Percentiles rank a stretch among this genome's conserved stretches.
Conservation (phyloP, 2,888 invertebrate genomes). For the Zygothrica quintamaculata region DNA sequence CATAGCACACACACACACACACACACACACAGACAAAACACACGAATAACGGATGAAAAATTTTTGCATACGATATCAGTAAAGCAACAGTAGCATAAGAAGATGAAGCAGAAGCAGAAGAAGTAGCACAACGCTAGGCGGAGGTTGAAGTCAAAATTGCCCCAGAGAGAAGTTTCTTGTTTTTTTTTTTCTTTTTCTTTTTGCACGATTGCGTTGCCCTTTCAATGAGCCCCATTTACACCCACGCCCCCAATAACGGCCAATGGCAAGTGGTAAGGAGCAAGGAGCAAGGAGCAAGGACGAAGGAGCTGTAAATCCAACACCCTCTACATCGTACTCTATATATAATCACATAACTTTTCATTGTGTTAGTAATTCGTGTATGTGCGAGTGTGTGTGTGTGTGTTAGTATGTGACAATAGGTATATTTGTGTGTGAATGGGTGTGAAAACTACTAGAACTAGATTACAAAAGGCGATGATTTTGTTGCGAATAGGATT, state of each 20-base stretch:
- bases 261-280: no score
- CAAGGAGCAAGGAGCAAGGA: no score
- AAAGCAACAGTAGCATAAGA: conserved; percentile 6
- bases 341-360: conserved; percentile 63
- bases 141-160: conserved; percentile 29
- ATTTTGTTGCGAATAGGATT: conserved; percentile 15
- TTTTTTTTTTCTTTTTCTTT: no score
- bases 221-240: conserved; percentile 38
- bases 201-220: conserved; percentile 42
- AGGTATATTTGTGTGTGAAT: conserved; percentile 15
- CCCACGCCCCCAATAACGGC: conserved; percentile 5
- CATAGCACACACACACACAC: no score
- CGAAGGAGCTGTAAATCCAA: conserved; percentile 5
- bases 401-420: background rate
- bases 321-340: background rate
- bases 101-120: background rate
- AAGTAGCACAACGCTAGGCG: conserved; percentile 19
- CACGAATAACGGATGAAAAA: conserved; percentile 35
- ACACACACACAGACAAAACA: no score
- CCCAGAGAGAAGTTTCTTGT: conserved; percentile 51
- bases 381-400: conserved; percentile 11
- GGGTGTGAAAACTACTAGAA: conserved; percentile 60
- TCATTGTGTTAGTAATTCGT: conserved; percentile 52
- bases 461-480: conserved; percentile 48
- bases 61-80: conserved; percentile 49